Conservation (phyloP, 2,888 invertebrate genomes). For the Apamea epomidion region DNA sequence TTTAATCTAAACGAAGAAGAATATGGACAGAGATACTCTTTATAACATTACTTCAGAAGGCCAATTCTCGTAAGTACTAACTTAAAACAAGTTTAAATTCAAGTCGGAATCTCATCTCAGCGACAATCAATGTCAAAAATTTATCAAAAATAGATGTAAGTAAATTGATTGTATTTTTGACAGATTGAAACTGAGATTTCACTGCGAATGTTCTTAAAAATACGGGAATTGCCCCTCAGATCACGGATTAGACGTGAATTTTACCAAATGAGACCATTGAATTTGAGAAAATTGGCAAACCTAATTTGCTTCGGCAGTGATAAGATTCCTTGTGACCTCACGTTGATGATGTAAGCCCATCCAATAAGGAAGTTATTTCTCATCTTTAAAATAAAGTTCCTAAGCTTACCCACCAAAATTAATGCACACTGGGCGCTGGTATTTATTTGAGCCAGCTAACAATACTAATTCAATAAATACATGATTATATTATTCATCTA, state of each 20-base stretch:
- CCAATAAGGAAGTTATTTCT: constrained; percentile 11
- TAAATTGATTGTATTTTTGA: no score
- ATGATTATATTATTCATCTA: neutral
- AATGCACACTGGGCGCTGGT: constrained; percentile 3
- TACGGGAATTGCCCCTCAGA: no score
- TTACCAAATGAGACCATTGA: neutral
- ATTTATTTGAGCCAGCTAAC: neutral
- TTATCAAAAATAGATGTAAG: no score
- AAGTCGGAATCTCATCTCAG: no score
- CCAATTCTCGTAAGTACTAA: no score
- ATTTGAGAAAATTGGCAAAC: neutral
- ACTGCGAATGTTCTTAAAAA: no score
- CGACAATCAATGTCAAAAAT: no score
- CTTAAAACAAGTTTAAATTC: no score
- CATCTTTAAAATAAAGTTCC: neutral
- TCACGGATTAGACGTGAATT: neutral
- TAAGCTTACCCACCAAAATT: neutral
- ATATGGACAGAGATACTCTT: neutral
- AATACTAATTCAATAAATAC: neutral
- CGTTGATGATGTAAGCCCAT: constrained; percentile 8
- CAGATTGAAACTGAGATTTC: no score
- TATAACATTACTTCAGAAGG: no score
- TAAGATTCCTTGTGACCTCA: neutral
- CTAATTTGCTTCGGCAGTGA: neutral
- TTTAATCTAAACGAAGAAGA: neutral